Evolutionary conservation across 1,140 invertebrate species (phyloP).

Genomic region (Aphidius ervi): DNA sequence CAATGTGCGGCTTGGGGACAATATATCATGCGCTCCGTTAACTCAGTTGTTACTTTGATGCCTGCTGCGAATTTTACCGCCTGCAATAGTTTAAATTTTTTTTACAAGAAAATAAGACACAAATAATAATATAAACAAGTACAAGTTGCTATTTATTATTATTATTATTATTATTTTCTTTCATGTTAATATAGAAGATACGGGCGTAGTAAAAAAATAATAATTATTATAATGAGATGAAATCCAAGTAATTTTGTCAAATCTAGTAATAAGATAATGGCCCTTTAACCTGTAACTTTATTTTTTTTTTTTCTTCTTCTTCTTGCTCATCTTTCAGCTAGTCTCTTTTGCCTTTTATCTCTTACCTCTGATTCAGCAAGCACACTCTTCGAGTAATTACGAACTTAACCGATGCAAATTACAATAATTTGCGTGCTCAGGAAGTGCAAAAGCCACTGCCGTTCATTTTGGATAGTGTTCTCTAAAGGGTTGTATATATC

Average conservation of each 20-base stretch:
- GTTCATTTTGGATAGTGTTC: slow-evolving; percentile 27
- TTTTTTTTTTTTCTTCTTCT: background rate
- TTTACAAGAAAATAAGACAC: too few species aligned
- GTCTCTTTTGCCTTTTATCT: background rate
- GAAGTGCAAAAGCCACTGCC: slow-evolving; percentile 24
- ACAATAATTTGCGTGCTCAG: slow-evolving; percentile 40
- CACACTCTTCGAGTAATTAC: slow-evolving; percentile 34
- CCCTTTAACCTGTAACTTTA: slow-evolving; percentile 39
- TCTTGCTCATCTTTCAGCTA: background rate
- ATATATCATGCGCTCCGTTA: slow-evolving; percentile 36
- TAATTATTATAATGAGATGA: background rate
- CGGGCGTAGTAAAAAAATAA: too few species aligned
- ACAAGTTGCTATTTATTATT: too few species aligned
- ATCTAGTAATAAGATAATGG: slow-evolving; percentile 34
- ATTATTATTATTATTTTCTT: too few species aligned
- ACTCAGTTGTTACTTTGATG: slow-evolving; percentile 25
- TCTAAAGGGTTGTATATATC: too few species aligned
- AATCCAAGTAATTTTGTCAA: slow-evolving; percentile 28
- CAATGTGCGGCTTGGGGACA: slow-evolving; percentile 20
- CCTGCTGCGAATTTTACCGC: too few species aligned
- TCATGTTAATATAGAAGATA: too few species aligned
- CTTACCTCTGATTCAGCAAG: slow-evolving; percentile 10
- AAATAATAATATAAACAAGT: too few species aligned
- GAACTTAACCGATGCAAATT: slow-evolving; percentile 43
- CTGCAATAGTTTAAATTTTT: too few species aligned